Evolutionary conservation across 1,140 invertebrate species (phyloP).

Genomic region (Tetramorium simillimum): DNA sequence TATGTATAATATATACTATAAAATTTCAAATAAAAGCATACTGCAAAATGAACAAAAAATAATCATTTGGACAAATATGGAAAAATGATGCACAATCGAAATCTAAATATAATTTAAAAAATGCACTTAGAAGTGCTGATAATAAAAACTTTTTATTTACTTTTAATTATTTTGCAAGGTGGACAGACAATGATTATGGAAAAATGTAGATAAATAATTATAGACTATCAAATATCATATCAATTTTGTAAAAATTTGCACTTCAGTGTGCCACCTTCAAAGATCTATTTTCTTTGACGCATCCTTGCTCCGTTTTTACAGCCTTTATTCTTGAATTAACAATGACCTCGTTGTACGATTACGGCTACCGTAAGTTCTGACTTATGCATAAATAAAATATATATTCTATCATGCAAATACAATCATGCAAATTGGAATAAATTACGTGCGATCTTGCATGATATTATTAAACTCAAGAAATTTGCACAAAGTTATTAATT

Average conservation of each 20-base stretch:
- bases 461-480: slow-evolving; percentile 18
- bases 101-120: too few relatives aligned
- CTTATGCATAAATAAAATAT: slow-evolving; percentile 72
- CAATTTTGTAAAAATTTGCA: too few relatives aligned
- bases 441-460: slow-evolving; percentile 37
- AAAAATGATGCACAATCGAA: too few relatives aligned
- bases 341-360: slow-evolving; percentile 71
- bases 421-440: slow-evolving; percentile 41
- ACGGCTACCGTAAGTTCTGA: slow-evolving; percentile 63
- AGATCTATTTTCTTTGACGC: neutral
- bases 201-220: too few relatives aligned
- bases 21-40: neutral
- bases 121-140: too few relatives aligned
- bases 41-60: too few relatives aligned
- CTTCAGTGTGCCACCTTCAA: too few relatives aligned
- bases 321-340: slow-evolving; percentile 25
- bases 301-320: neutral
- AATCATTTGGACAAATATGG: too few relatives aligned
- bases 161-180: too few relatives aligned
- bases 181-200: too few relatives aligned
- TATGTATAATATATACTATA: neutral
- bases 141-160: too few relatives aligned
- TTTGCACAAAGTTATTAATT: slow-evolving; percentile 23
- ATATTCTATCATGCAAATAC: slow-evolving; percentile 51
- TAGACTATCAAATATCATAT: too few relatives aligned